These are phyloP conservation scores for Anthopleura xanthogrammica DNA, from an alignment of 92 coral and sea anemone genomes.

Conservation along the genomic window DNA sequence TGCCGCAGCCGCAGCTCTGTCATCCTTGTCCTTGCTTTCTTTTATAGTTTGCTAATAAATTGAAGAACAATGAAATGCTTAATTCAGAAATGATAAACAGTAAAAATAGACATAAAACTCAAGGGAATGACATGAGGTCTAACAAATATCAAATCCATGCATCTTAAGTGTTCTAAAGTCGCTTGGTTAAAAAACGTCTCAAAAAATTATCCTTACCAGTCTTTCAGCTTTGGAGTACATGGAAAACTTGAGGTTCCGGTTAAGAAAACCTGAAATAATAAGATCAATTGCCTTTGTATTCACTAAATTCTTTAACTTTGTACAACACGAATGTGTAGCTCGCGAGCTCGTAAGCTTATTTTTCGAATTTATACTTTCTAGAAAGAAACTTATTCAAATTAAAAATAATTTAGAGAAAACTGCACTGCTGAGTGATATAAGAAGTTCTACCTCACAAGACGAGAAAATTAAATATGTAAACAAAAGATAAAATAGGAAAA, in stretches of 20 bases:
- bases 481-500: too few species aligned
- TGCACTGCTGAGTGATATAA: not conserved
- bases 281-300: too few species aligned
- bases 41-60: slow-evolving; percentile 49
- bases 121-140: too few species aligned
- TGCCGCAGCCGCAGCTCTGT: slow-evolving; percentile 70
- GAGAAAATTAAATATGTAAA: too few species aligned
- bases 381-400: not conserved
- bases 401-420: not conserved
- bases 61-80: not conserved
- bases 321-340: too few species aligned
- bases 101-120: not conserved
- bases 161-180: not conserved
- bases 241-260: slow-evolving; percentile 48
- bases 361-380: too few species aligned
- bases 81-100: not conserved
- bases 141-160: too few species aligned
- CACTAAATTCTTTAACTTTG: too few species aligned
- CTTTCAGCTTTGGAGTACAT: slow-evolving; percentile 69
- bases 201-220: slow-evolving; percentile 46
- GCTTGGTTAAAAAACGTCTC: too few species aligned
- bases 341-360: too few species aligned
- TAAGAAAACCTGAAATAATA: slow-evolving; percentile 47
- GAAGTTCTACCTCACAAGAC: too few species aligned
- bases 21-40: slow-evolving; percentile 47